Conservation (phyloP, 2,888 invertebrate genomes). For the Dysmachus trigonus region DNA sequence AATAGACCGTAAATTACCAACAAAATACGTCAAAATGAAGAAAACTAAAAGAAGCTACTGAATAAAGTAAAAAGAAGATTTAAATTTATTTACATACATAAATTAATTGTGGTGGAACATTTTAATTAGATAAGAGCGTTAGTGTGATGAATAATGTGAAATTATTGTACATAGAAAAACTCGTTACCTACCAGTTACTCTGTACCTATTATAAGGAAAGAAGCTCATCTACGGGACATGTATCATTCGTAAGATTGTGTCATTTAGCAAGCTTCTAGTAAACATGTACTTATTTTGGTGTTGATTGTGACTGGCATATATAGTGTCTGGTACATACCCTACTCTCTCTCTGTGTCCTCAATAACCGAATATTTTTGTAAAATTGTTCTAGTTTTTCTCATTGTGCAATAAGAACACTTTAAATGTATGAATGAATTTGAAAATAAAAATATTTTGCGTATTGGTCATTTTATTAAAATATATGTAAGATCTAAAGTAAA, state of each 20-base stretch:
- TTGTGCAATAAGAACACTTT: conserved; percentile 29
- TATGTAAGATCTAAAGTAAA: too few species aligned
- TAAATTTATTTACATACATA: neutral
- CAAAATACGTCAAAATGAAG: neutral
- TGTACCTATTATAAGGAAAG: neutral
- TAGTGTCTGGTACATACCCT: neutral
- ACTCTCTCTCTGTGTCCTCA: neutral
- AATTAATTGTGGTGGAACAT: neutral
- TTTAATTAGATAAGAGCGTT: neutral
- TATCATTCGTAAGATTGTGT: neutral
- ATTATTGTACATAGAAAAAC: conserved; percentile 31
- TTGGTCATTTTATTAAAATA: neutral
- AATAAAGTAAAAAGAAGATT: neutral
- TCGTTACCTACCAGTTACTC: neutral
- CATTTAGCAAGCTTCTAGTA: neutral
- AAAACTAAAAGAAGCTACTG: neutral
- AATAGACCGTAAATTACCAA: neutral
- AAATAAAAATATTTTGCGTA: conserved; percentile 39
- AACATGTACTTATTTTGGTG: neutral
- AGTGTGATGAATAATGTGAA: conserved; percentile 18
- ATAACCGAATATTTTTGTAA: conserved; percentile 37
- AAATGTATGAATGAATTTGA: conserved; percentile 31
- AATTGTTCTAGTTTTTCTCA: conserved; percentile 22
- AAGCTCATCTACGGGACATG: neutral
- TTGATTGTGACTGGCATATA: conserved; percentile 15